A percentile compares a stretch with the other conserved stretches of the same genome.
Evolutionary conservation across 1,140 invertebrate genomes (phyloP).

Genomic region (Triops cancriformis): DNA sequence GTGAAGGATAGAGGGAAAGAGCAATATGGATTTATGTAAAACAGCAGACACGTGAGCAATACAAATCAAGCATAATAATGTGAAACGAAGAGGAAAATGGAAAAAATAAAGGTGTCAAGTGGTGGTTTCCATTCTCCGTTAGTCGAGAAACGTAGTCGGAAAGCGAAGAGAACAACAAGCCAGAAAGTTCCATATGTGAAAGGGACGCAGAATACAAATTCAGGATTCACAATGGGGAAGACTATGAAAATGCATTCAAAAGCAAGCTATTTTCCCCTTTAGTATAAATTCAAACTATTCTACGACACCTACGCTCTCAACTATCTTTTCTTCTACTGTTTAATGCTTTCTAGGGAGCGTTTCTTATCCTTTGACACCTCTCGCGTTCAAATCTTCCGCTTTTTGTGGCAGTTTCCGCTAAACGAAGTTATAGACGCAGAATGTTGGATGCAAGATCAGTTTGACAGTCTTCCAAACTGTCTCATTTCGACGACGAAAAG

Average conservation of each 20-base stretch:
- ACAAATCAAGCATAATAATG: constrained; percentile 13
- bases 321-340: not conserved
- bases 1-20: constrained; percentile 26
- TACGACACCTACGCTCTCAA: not conserved
- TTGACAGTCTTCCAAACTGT: too few relatives aligned
- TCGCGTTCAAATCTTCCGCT: not conserved
- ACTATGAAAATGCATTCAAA: not conserved
- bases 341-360: not conserved
- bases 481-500: too few relatives aligned
- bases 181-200: not conserved
- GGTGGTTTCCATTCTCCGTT: not conserved
- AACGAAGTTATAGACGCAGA: too few relatives aligned
- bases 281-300: not conserved
- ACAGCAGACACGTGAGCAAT: constrained; percentile 3
- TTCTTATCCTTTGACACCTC: not conserved
- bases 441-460: too few relatives aligned
- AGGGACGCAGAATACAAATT: constrained; percentile 20
- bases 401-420: not conserved
- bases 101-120: constrained; percentile 14
- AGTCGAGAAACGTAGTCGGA: not conserved
- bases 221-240: constrained; percentile 18
- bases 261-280: not conserved
- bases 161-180: constrained; percentile 18
- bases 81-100: constrained; percentile 20
- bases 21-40: constrained; percentile 22